These are phyloP conservation scores for Cydia strobilella DNA, from an alignment of 1,140 invertebrate genomes.

Conservation along the genomic window DNA sequence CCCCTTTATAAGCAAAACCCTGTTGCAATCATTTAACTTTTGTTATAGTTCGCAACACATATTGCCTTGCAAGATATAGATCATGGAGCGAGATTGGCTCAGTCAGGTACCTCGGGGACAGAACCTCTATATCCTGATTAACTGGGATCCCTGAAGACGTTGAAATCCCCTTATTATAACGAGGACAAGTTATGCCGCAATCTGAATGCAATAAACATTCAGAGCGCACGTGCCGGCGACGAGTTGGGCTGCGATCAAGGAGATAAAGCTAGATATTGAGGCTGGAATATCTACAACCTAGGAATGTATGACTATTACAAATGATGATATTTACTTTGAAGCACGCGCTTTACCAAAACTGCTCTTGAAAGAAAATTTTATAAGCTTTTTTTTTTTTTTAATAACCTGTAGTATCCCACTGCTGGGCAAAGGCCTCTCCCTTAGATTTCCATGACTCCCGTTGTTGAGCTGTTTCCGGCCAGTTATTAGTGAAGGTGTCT, in stretches of 20 bases:
- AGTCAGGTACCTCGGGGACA: not conserved
- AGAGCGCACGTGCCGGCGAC: slow-evolving; percentile 49
- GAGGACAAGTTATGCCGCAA: slow-evolving; percentile 53
- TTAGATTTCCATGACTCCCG: too few relatives aligned
- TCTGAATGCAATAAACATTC: slow-evolving; percentile 62
- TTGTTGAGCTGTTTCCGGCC: too few relatives aligned
- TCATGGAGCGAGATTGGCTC: not conserved
- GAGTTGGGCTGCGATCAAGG: slow-evolving; percentile 38
- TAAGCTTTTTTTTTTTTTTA: too few relatives aligned
- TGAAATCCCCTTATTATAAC: slow-evolving; percentile 51
- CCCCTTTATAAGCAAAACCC: too few relatives aligned
- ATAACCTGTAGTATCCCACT: too few relatives aligned
- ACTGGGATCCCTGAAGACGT: slow-evolving; percentile 37
- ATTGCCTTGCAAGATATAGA: not conserved
- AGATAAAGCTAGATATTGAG: slow-evolving; percentile 28
- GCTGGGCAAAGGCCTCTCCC: too few relatives aligned
- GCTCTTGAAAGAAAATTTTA: too few relatives aligned
- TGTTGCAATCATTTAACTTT: not conserved
- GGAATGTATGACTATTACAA: too few relatives aligned
- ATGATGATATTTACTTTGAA: not conserved
- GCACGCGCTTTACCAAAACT: too few relatives aligned
- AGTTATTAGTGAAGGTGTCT: too few relatives aligned
- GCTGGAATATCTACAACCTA: not conserved
- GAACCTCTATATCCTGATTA: not conserved
- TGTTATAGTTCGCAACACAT: not conserved